These are phyloP conservation scores for Scotopteryx bipunctaria DNA, from an alignment of 2,888 invertebrate genomes.

Conservation along the genomic window DNA sequence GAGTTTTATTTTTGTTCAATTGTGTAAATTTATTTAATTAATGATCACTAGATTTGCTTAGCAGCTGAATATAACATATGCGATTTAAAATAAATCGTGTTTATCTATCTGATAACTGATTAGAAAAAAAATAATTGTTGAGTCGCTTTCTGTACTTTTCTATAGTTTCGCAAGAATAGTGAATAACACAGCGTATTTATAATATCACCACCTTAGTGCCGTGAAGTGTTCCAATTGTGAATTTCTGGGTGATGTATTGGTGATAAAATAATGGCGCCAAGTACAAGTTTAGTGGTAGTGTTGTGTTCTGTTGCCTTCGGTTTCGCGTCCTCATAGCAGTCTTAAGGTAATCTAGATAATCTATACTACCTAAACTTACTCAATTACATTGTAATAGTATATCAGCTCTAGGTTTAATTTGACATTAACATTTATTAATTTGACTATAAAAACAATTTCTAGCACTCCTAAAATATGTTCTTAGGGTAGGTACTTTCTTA, in stretches of 20 bases:
- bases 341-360: constrained; percentile 6
- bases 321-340: constrained; percentile 10
- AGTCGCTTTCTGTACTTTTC: constrained; percentile 7
- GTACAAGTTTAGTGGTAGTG: constrained; percentile 6
- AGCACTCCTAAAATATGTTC: too few species aligned
- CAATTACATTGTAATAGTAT: too few species aligned
- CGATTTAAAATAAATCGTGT: too few species aligned
- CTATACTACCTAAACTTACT: too few species aligned
- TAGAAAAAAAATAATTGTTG: too few species aligned
- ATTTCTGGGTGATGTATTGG: not conserved
- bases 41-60: too few species aligned
- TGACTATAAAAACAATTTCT: too few species aligned
- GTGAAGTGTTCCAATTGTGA: not conserved
- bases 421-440: too few species aligned
- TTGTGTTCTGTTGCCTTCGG: constrained; percentile 12
- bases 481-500: too few species aligned
- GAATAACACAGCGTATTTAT: not conserved
- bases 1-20: not conserved
- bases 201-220: not conserved
- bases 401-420: too few species aligned
- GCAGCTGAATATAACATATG: too few species aligned
- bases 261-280: constrained; percentile 14
- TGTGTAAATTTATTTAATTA: not conserved
- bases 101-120: too few species aligned
- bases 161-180: not conserved